A percentile compares a stretch with the other conserved stretches of the same genome.
Conservation (phyloP, 2,113 vertebrate genomes). For the Oxygymnocypris stewartii region DNA sequence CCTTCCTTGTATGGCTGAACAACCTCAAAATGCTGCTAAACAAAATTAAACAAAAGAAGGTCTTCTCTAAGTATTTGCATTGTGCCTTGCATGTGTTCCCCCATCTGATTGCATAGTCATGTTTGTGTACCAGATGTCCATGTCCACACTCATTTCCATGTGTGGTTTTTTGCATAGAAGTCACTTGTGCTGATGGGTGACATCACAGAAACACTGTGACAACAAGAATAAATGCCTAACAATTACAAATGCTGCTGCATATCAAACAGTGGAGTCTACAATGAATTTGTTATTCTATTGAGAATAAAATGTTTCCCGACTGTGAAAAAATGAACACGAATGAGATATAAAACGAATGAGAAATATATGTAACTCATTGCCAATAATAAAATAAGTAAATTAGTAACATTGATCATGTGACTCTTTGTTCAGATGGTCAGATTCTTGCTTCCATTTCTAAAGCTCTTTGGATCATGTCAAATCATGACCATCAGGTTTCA, state of each 20-base stretch:
- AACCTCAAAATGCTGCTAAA: not conserved
- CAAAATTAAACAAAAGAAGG: conserved; percentile 31
- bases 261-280: not conserved
- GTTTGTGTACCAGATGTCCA: conserved; percentile 50
- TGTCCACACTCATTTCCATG: conserved; percentile 44
- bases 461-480: not conserved
- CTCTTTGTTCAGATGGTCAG: not conserved
- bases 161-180: conserved; percentile 49
- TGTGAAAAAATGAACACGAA: not conserved
- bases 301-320: not conserved
- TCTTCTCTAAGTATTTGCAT: conserved; percentile 47
- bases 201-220: not conserved
- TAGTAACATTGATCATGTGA: not conserved
- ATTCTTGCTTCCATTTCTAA: not conserved
- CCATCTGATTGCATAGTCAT: conserved; percentile 47
- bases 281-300: not conserved
- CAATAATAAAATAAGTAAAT: not conserved
- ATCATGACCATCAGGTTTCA: not conserved
- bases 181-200: not conserved
- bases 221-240: not conserved
- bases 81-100: conserved; percentile 49
- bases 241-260: not conserved
- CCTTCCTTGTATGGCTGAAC: not conserved
- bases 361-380: too few species aligned
- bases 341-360: not conserved